A percentile compares a stretch with the other conserved stretches of the same genome.
These are phyloP conservation scores for chimpanzee (Pan troglodytes) DNA, from an alignment of 2,113 vertebrate genomes.

Conservation along the genomic window NHGRI_mPanTro3-v2.1_pri NC_072420.2:15022501-15023000, in stretches of 20 bases:
- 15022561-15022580: constrained; percentile 87
- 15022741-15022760: background rate
- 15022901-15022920: background rate
- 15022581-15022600: constrained; percentile 88
- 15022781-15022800: no score
- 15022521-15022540: constrained; percentile 84
- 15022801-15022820: background rate
- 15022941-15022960: background rate
- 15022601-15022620: constrained; percentile 83
- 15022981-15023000: background rate
- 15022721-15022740: background rate
- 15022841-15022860: background rate
- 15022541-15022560: constrained; percentile 89
- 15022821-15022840: background rate
- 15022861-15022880: background rate
- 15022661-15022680: no score
- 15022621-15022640: background rate
- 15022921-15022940: background rate
- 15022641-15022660: no score
- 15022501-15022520: constrained; percentile 81
- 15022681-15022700: background rate
- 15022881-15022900: background rate
- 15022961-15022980: background rate
- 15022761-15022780: background rate
- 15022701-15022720: background rate